A percentile compares a stretch with the other conserved stretches of the same genome.
Conservation (phyloP, 2,888 invertebrate genomes). For the Pegoplata infirma region DNA sequence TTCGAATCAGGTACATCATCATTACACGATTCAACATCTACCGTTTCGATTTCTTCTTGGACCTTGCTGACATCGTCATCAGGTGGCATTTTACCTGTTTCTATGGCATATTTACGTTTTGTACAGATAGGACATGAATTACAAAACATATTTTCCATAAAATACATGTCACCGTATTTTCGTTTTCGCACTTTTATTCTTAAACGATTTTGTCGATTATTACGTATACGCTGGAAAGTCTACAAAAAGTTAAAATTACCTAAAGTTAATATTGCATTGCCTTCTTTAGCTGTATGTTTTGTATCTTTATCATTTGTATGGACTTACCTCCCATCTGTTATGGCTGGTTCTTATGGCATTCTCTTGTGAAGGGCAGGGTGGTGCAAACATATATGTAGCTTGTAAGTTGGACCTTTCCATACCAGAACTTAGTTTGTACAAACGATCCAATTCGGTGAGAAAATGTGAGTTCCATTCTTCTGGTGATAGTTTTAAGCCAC, state of each 20-base stretch:
- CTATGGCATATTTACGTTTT: conserved; percentile 76
- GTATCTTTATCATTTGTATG: too few relatives aligned
- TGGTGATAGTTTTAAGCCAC: conserved; percentile 83
- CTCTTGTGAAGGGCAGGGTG: conserved; percentile 76
- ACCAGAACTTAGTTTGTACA: conserved; percentile 81
- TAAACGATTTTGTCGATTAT: conserved; percentile 84
- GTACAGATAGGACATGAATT: conserved; percentile 83
- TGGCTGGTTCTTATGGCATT: conserved; percentile 78
- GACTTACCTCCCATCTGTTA: conserved; percentile 83
- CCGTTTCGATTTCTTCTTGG: conserved; percentile 83
- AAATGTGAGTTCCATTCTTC: conserved; percentile 85
- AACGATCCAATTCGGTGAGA: conserved; percentile 83
- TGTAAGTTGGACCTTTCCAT: conserved; percentile 77
- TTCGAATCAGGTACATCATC: conserved; percentile 78
- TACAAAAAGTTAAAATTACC: conserved; percentile 42
- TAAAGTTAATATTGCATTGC: not conserved
- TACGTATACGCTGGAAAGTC: conserved; percentile 85
- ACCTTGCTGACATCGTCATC: conserved; percentile 75
- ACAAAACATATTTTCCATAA: conserved; percentile 78
- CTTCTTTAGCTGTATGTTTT: too few relatives aligned
- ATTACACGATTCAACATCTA: conserved; percentile 82
- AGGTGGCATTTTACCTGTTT: conserved; percentile 81
- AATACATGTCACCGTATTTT: conserved; percentile 80
- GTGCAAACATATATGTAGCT: conserved; percentile 77
- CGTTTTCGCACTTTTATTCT: conserved; percentile 84